Percentiles rank a stretch among this genome's conserved stretches.
These are phyloP conservation scores for Lithophane semibrunnea DNA, from an alignment of 2,888 invertebrate genomes.

Conservation along the genomic window DNA sequence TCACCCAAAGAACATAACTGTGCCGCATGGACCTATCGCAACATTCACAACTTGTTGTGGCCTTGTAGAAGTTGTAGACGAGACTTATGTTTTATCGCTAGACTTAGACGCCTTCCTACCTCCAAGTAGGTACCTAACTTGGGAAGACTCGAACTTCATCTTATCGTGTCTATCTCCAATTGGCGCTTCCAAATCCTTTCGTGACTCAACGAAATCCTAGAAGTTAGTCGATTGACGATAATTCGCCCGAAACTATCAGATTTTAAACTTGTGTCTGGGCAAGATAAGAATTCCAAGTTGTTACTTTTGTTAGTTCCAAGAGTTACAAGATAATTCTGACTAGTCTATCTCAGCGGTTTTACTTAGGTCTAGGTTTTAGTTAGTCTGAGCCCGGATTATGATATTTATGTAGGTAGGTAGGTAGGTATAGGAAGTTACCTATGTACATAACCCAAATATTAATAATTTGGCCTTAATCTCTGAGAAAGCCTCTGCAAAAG, in stretches of 20 bases:
- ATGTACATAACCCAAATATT: neutral
- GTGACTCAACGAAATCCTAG: conserved; percentile 31
- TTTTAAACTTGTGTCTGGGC: conserved; percentile 40
- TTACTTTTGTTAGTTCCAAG: no score
- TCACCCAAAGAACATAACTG: neutral
- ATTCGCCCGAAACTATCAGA: conserved; percentile 41
- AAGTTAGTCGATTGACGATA: conserved; percentile 10
- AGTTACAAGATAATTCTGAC: conserved; percentile 14
- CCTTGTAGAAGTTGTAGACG: neutral
- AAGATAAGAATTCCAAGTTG: conserved; percentile 28
- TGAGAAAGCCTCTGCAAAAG: neutral
- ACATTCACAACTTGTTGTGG: neutral
- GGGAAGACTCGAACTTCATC: conserved; percentile 5
- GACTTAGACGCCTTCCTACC: neutral
- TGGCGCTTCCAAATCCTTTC: conserved; percentile 29
- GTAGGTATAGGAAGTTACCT: neutral
- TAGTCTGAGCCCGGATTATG: conserved; percentile 15
- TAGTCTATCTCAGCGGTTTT: conserved; percentile 15
- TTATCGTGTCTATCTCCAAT: conserved; percentile 44
- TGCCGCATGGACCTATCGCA: no score
- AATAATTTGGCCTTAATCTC: conserved; percentile 14
- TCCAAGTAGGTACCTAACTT: neutral
- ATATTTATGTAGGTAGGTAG: neutral
- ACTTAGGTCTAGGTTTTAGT: conserved; percentile 2
- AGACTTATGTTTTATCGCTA: neutral